These are phyloP conservation scores for Drosophila tanythrix DNA, from an alignment of 2,888 invertebrate species.

Conservation along the genomic window DNA sequence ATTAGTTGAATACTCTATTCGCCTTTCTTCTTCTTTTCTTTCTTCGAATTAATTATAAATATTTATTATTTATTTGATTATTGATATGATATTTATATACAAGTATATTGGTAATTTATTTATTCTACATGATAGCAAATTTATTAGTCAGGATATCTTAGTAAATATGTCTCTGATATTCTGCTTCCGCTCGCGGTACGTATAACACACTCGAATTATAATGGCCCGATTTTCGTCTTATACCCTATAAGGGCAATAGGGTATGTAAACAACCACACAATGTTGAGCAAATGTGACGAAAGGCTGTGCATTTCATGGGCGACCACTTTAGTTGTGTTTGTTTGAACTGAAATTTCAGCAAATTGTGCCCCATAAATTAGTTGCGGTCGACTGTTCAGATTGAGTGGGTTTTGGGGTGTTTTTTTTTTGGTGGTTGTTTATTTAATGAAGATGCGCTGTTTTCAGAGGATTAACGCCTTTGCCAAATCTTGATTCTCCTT, in stretches of 20 bases:
- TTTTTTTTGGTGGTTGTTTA: background rate
- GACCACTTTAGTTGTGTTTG: conserved; percentile 24
- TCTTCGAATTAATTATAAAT: background rate
- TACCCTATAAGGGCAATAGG: background rate
- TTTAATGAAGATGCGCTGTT: conserved; percentile 21
- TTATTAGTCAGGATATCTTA: background rate
- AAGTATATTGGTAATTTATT: background rate
- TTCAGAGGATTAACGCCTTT: background rate
- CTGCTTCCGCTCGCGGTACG: background rate
- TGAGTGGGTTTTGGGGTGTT: background rate
- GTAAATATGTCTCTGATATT: background rate
- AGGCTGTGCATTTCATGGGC: conserved; percentile 5
- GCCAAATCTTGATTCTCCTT: background rate
- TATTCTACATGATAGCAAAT: background rate
- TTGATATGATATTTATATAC: too few relatives aligned
- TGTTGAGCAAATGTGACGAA: conserved; percentile 27
- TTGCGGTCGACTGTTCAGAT: conserved; percentile 1
- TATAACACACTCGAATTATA: background rate
- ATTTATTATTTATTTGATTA: background rate
- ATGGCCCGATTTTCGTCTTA: background rate
- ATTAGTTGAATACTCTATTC: background rate
- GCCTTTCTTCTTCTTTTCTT: background rate
- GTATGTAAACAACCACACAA: conserved; percentile 19
- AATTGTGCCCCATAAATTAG: conserved; percentile 43
- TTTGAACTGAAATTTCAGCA: conserved; percentile 45